Base-by-base conservation (phyloP, 1,140 invertebrate species). In the Trypoxylus dichotomus region DNA sequence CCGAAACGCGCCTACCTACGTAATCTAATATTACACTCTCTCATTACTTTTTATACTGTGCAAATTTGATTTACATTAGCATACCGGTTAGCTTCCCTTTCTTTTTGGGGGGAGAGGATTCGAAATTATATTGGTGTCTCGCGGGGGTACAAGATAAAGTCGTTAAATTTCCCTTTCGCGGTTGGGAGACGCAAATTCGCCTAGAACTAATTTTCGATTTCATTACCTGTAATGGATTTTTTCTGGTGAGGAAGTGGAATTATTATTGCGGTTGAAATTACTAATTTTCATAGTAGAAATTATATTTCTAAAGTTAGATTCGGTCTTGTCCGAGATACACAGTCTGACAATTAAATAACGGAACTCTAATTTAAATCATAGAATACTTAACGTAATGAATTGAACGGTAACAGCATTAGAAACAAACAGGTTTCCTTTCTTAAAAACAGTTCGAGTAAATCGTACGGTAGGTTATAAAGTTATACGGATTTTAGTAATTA, bases 21-120 rank as follows among this genome's bases (percentile, higher is more conserved):
- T 68, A 68, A 68, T 68, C 60, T 68, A 68, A 68, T 68, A 68
- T 68, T 68, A 68, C 24, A 68, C 60, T 29, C 60, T 19, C 60
- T 68, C 60, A 68, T 68, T 68, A 68, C 60, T 68, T 68, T 68
- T 68, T 68, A 68, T 68, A 24, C 60, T 27, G 60, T 68, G 60
- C 60, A 68, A 68, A 68, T 68, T 68, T 68, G 60, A 68, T 68
- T 68, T 68, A 68, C 60, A 68, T 68, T 68, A 68, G 60, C 60
- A 68, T 68, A 68, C 60, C 60, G 60, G 21, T 68, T 68, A 68
- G 60, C 24, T 24, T 68, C 60, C 8, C 15, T 29, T 68, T 29
- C 60, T 68, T 25, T 68, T 8, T n/a, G n/a, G n/a, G n/a, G 32
- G 60, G 60, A 25, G 60, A 13, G 15, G 15, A 29, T 68, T 29